Evolutionary conservation across 2,113 vertebrate species (phyloP).

Genomic region (Crotophaga sulcirostris): DNA sequence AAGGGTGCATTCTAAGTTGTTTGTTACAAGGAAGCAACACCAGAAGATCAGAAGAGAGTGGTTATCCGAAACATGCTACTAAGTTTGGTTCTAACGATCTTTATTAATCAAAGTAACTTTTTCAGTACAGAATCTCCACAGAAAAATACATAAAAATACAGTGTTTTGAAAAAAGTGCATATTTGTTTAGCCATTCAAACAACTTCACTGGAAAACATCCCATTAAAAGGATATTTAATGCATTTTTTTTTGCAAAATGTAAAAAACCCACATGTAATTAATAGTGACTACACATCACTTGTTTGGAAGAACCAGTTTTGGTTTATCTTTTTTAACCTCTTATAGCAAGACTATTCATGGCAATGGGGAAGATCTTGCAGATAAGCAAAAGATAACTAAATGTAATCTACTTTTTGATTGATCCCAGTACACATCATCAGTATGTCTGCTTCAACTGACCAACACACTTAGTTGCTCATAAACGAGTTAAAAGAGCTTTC

Average conservation of each 20-base stretch:
- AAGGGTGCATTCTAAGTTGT: neutral
- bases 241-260: neutral
- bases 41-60: neutral
- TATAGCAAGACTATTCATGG: neutral
- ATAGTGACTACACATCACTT: neutral
- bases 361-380: neutral
- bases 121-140: neutral
- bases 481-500: neutral
- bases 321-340: neutral
- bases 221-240: neutral
- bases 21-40: neutral
- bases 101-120: neutral
- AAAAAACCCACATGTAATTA: neutral
- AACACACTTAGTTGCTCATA: neutral
- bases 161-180: neutral
- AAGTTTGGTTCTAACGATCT: neutral
- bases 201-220: neutral
- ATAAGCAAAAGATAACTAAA: neutral
- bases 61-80: neutral
- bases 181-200: neutral
- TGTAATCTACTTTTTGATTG: neutral
- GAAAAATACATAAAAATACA: neutral
- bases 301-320: neutral
- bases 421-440: neutral
- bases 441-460: neutral